Evolutionary conservation across 2,888 invertebrate species (phyloP).

Genomic region (Callyntrura sp.): DNA sequence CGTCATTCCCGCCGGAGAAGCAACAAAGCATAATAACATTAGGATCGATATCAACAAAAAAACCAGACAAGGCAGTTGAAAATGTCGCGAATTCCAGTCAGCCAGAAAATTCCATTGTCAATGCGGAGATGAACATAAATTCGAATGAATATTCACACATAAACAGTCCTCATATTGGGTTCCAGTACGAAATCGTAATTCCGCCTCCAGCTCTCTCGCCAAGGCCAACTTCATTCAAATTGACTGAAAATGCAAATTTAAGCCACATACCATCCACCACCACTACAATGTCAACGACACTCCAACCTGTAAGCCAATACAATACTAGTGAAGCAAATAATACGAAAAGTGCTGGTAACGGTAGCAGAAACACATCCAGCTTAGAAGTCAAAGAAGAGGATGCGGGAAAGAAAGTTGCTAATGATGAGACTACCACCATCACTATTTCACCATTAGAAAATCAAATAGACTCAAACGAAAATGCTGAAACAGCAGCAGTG

Average conservation of each 20-base stretch:
- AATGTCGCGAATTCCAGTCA: constrained; percentile 27
- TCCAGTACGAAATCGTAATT: constrained; percentile 67
- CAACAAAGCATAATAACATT: neutral
- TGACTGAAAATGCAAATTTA: constrained; percentile 21
- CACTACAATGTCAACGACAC: constrained; percentile 15
- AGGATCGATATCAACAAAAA: neutral
- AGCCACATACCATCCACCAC: constrained; percentile 25
- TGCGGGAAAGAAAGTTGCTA: constrained; percentile 36
- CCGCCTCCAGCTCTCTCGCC: constrained; percentile 40
- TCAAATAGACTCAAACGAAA: constrained; percentile 38
- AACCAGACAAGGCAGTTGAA: neutral
- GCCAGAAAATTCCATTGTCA: constrained; percentile 11
- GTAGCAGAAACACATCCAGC: constrained; percentile 54
- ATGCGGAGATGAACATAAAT: neutral
- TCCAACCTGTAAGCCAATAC: neutral
- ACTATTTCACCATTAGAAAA: constrained; percentile 31
- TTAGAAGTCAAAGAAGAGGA: constrained; percentile 50
- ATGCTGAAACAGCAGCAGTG: constrained; percentile 17
- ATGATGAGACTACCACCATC: constrained; percentile 32
- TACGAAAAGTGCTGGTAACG: neutral
- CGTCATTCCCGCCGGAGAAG: neutral
- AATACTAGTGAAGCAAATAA: neutral
- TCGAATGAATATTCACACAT: constrained; percentile 57
- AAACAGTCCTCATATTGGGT: constrained; percentile 63
- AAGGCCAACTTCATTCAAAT: constrained; percentile 19